Percentiles rank a stretch among this genome's conserved stretches.
phyloP scores from a whole-genome alignment of 1,140 invertebrate species.

The Brachionus koreanus region DNA sequence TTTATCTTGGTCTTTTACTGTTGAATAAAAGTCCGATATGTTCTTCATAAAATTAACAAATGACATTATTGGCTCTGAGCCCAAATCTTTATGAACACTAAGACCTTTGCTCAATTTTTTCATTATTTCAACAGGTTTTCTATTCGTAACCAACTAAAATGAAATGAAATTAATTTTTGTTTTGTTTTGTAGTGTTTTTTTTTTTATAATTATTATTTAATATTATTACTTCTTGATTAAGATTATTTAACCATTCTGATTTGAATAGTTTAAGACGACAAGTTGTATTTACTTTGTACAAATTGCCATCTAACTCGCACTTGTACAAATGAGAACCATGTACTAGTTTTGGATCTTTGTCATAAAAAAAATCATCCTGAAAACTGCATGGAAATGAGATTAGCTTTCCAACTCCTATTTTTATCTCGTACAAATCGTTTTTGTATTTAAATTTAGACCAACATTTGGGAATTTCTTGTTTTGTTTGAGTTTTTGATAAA shows the following conservation, averaged over 20 bases:
- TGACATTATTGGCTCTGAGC: neutral
- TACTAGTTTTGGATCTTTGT: neutral
- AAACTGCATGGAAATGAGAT: neutral
- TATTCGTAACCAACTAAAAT: too few species aligned
- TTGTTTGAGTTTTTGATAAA: neutral
- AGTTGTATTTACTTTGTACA: neutral
- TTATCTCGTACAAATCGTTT: neutral
- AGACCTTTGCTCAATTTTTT: neutral
- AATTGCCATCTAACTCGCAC: neutral
- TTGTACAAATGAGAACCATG: slow-evolving; percentile 26
- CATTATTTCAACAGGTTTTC: neutral
- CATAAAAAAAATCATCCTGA: neutral
- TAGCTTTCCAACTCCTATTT: neutral
- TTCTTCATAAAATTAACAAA: slow-evolving; percentile 17
- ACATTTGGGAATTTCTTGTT: neutral
- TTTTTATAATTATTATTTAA: too few species aligned
- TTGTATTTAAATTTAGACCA: neutral
- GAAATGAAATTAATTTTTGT: too few species aligned
- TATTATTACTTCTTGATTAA: slow-evolving; percentile 21
- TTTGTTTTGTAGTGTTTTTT: too few species aligned
- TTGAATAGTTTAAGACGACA: neutral
- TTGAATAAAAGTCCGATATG: neutral
- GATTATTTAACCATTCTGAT: neutral
- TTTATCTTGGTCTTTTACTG: neutral
- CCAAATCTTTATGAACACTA: neutral